A percentile compares a stretch with the other conserved stretches of the same genome.
Conservation (phyloP, 2,888 invertebrate species). For the Epirrhoe alternata region DNA sequence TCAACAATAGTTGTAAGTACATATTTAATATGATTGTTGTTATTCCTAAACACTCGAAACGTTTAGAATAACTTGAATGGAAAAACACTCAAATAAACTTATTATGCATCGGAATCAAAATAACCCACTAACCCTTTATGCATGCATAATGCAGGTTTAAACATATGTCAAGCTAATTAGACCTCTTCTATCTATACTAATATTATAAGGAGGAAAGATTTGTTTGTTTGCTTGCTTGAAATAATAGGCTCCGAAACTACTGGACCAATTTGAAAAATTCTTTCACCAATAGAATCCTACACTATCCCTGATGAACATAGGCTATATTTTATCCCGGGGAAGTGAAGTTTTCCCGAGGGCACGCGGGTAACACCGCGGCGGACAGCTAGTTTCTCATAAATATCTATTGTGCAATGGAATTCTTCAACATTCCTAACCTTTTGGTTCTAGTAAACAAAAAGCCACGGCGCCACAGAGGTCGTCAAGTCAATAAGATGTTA, state of each 20-base stretch:
- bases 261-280: too few species aligned
- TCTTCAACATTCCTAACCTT: background rate
- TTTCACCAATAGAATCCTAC: too few species aligned
- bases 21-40: background rate
- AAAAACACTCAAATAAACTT: background rate
- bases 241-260: too few species aligned
- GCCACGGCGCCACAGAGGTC: too few species aligned
- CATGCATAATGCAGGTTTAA: constrained; percentile 1
- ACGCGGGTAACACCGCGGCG: too few species aligned
- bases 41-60: background rate
- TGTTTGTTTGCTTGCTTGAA: too few species aligned
- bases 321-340: too few species aligned
- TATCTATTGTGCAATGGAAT: background rate
- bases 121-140: background rate
- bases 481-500: too few species aligned
- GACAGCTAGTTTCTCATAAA: background rate
- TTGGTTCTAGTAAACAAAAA: too few species aligned
- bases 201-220: too few species aligned
- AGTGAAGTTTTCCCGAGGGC: too few species aligned
- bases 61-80: background rate
- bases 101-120: background rate
- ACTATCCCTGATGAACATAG: too few species aligned
- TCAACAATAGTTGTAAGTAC: background rate
- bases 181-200: background rate
- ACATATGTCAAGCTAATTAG: background rate